Base-by-base conservation (phyloP, 2,888 invertebrate species). In the Leptinotarsa rubiginosa region DNA sequence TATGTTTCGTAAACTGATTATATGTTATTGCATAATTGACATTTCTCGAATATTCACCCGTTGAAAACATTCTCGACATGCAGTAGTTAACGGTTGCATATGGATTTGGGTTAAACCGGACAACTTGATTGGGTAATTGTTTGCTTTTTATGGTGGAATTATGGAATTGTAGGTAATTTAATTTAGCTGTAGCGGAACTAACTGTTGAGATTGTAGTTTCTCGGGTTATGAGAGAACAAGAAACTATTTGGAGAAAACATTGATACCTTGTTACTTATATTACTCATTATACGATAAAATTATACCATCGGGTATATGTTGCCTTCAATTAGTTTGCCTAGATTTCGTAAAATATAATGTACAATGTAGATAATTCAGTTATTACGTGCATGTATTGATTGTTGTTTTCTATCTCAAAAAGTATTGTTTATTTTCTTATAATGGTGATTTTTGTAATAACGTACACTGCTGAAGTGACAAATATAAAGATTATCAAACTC, bases 41-140 rank as follows among this genome's bases (percentile, higher is more conserved):
- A 13, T 56, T 56, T 56, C 56, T 22, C 22, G 56, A 15, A 13
- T 22, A 12, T 41, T 41, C 12, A 56, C 56, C 15, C 15, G 13
- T 20, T 56, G 4, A 13, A 56, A 13, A 13, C 10, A 56, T 22
- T 56, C 22, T 12, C 10, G 50, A 50, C 13, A 50, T 50, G 50
- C 50, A 50, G 50, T n/a, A 16, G 50, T n/a, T n/a, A 13, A 56
- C 18, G 15, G 22, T 56, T 13, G 15, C 56, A 56, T 56, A 56
- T 56, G 56, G 25, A 56, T 56, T 56, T 22, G 16, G 56, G 56
- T 56, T 56, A 22, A 56, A 56, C 22, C 15, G 56, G 56, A 25
- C 56, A 56, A 22, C 16, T 56, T 56, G 56, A 56, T 56, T 56
- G 15, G 0, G 15, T 56, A 56, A 56, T 22, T 56, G 56, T 20